Percentiles rank a stretch among this genome's conserved stretches.
Conservation (phyloP, 2,888 invertebrate species). For the Brachypterus glaber region DNA sequence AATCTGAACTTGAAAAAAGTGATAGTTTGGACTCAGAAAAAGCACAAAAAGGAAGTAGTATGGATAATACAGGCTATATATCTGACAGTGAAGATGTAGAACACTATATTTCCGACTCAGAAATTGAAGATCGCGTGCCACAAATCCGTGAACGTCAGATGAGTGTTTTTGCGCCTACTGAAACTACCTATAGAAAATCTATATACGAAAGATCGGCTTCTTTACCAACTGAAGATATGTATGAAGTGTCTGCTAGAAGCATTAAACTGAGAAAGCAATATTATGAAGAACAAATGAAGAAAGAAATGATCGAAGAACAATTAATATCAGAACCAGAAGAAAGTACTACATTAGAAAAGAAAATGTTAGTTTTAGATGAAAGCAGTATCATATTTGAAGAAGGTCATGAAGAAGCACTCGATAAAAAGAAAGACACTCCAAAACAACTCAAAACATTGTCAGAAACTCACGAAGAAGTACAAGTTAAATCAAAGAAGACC, state of each 20-base stretch:
- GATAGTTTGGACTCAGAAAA: slow-evolving; percentile 40
- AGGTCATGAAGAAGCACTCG: slow-evolving; percentile 19
- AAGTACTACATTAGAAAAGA: slow-evolving; percentile 42
- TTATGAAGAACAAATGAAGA: slow-evolving; percentile 52
- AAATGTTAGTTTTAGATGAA: slow-evolving; percentile 30
- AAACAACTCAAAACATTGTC: slow-evolving; percentile 11
- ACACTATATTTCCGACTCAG: slow-evolving; percentile 39
- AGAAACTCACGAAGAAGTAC: slow-evolving; percentile 10
- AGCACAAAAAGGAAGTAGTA: slow-evolving; percentile 28
- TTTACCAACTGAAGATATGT: slow-evolving; percentile 42
- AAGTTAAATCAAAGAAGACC: slow-evolving; percentile 19
- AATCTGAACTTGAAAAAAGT: slow-evolving; percentile 21
- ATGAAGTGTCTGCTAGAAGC: slow-evolving; percentile 46
- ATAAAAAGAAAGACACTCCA: slow-evolving; percentile 19
- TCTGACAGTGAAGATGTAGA: slow-evolving; percentile 40
- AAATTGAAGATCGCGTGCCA: slow-evolving; percentile 40
- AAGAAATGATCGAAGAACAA: slow-evolving; percentile 48
- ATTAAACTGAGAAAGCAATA: slow-evolving; percentile 48
- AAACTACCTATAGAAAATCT: slow-evolving; percentile 32
- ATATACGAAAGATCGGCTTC: slow-evolving; percentile 44
- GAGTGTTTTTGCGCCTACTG: slow-evolving; percentile 38
- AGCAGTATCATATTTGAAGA: slow-evolving; percentile 23
- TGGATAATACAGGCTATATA: slow-evolving; percentile 38
- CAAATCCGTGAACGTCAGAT: slow-evolving; percentile 39
- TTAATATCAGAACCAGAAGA: slow-evolving; percentile 42